Evolutionary conservation across 2,113 vertebrate species (phyloP).

Genomic region (Pituophis catenifer): DNA sequence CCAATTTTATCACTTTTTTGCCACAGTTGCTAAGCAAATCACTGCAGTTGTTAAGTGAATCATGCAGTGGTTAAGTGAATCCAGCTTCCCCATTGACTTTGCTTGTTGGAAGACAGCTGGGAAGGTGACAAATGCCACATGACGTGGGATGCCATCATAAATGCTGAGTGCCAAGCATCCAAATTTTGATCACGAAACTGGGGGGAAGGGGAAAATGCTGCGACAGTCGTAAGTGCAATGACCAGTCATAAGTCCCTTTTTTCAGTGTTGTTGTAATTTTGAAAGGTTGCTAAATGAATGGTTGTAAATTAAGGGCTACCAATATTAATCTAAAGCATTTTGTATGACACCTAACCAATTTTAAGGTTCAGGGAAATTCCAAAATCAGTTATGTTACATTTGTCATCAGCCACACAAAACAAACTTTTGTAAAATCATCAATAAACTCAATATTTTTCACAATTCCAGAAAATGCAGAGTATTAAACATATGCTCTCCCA

Average conservation of each 20-base stretch:
- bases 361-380: not conserved
- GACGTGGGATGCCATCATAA: not conserved
- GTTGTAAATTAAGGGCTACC: not conserved
- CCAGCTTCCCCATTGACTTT: not conserved
- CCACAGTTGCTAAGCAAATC: not conserved
- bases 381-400: not conserved
- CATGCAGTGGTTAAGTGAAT: not conserved
- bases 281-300: too few species aligned
- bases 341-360: too few species aligned
- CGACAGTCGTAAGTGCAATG: not conserved
- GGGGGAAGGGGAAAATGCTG: not conserved
- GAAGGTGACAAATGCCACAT: not conserved
- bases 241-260: not conserved
- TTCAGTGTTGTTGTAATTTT: not conserved
- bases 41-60: not conserved
- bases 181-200: too few species aligned
- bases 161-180: not conserved
- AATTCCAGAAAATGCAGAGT: not conserved
- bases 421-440: not conserved
- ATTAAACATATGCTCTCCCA: not conserved
- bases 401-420: not conserved
- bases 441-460: not conserved
- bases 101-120: not conserved
- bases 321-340: not conserved
- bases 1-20: not conserved